Evolutionary conservation across 2,113 vertebrate species (phyloP), one percentile per base, ranked within the genome.

Genomic region (Euleptes europaea): DNA sequence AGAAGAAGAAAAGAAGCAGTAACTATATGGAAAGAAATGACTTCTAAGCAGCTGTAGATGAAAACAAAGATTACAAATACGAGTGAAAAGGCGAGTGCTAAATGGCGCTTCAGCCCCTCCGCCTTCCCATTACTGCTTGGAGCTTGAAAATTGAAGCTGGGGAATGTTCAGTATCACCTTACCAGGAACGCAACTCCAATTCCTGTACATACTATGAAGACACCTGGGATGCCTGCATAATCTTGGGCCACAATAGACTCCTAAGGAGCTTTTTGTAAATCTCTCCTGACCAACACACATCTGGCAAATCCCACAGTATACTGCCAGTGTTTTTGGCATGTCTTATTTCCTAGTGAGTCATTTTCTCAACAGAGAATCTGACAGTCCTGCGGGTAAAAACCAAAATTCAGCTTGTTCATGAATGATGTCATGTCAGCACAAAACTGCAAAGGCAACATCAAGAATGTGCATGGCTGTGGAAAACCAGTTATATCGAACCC

Each of bases 131-230:
- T 11, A 6, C 28, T 26, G 69, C 47, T 80, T 66, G 11, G 9
- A 49, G 5, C 78, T 12, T 47, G 40, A 5, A 47, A 12, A 67
- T 23, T 21, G 15, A 78, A 69, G 49, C 67, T n/a, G 66, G 13
- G 28, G 11, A 81, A 23, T 28, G 35, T 47, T 35, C 17, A 49
- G 44, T 21, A 15, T 42, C 35, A 23, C 44, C 12, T 42, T 71
- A 54, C 40, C 42, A 82, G 40, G 60, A 33, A 40, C 23, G 44
- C 15, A 8, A 19, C 12, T 42, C 40, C 28, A 15, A 42, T 72
- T 0, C 0, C 0, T 0, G 1, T 3, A 15, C 0, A 0, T 2
- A 19, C 8, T 78, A 5, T 40, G 21, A 80, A 33, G 4, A 54
- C 21, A 38, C 21, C 13, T 10, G 21, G 23, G 19, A 23, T 49